These are phyloP conservation scores for Gallinago stenura DNA, from an alignment of 2,797 vertebrate genomes.

Conservation along the genomic window DNA sequence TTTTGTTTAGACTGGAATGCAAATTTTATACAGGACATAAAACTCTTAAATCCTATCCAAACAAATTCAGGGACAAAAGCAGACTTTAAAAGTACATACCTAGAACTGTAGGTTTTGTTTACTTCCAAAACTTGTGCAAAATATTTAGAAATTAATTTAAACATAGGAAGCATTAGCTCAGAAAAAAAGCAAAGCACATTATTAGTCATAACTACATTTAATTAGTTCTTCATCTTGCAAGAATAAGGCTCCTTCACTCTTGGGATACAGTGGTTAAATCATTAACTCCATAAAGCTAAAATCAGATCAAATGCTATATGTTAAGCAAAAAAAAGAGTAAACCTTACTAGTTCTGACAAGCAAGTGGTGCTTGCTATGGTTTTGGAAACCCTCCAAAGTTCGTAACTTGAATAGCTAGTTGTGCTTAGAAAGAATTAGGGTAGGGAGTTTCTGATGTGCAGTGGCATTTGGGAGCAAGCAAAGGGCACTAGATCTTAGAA, in stretches of 20 bases:
- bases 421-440: conserved; percentile 10
- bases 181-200: not conserved
- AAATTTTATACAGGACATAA: not conserved
- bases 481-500: not conserved
- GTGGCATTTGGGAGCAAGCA: not conserved
- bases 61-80: conserved; percentile 3
- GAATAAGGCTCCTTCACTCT: not conserved
- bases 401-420: not conserved
- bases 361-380: not conserved
- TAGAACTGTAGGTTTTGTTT: conserved; percentile 30
- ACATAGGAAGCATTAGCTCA: conserved; percentile 41
- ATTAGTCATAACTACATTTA: not conserved
- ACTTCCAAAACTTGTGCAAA: conserved; percentile 1
- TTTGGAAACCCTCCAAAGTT: conserved; percentile 17
- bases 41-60: conserved; percentile 34
- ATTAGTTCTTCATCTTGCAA: not conserved
- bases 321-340: not conserved
- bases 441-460: not conserved
- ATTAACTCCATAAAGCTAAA: not conserved
- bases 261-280: not conserved
- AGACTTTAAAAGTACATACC: conserved; percentile 13
- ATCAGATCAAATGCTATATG: not conserved
- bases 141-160: conserved; percentile 59
- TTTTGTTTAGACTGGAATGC: conserved; percentile 56
- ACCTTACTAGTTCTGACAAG: conserved; percentile 11